phyloP scores from a whole-genome alignment of 2,113 vertebrate species.

The Nipponia nippon region DNA sequence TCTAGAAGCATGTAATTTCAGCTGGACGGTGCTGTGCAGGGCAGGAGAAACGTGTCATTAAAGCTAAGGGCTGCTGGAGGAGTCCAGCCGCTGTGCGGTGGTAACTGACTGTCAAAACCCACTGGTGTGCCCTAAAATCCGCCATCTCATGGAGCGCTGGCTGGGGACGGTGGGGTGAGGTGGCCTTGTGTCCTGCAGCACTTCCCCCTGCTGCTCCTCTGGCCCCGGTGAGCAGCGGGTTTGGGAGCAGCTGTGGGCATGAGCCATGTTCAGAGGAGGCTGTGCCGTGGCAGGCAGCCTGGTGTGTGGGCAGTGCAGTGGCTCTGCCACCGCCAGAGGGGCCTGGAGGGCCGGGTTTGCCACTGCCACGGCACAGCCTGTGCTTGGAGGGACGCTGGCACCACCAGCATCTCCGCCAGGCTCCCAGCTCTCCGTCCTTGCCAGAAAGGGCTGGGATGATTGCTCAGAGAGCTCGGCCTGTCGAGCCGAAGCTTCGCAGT shows the following conservation, averaged over 20 bases:
- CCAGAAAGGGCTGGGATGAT: not conserved
- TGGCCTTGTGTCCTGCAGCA: not conserved
- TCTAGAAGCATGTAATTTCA: accelerated
- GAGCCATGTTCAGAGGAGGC: accelerated
- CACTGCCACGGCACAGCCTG: accelerated
- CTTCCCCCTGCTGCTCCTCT: not conserved
- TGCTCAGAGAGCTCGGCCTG: accelerated
- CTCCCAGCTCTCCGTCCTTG: accelerated
- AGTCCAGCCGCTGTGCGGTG: accelerated
- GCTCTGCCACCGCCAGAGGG: not conserved
- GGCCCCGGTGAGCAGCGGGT: not conserved
- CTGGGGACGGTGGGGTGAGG: accelerated
- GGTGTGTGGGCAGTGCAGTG: accelerated
- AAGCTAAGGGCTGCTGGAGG: not conserved
- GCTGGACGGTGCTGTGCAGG: accelerated
- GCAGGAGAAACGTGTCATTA: not conserved
- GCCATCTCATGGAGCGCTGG: accelerated
- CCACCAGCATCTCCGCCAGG: not conserved
- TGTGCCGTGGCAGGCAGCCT: accelerated
- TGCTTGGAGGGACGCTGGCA: too few relatives aligned
- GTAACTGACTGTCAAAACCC: not conserved
- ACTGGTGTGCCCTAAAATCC: not conserved
- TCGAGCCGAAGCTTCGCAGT: not conserved
- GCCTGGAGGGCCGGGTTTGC: not conserved
- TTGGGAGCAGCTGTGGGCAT: not conserved